A percentile compares a stretch with the other conserved stretches of the same genome.
phyloP scores from a whole-genome alignment of 2,797 vertebrate species.

The Champsocephalus esox region DNA sequence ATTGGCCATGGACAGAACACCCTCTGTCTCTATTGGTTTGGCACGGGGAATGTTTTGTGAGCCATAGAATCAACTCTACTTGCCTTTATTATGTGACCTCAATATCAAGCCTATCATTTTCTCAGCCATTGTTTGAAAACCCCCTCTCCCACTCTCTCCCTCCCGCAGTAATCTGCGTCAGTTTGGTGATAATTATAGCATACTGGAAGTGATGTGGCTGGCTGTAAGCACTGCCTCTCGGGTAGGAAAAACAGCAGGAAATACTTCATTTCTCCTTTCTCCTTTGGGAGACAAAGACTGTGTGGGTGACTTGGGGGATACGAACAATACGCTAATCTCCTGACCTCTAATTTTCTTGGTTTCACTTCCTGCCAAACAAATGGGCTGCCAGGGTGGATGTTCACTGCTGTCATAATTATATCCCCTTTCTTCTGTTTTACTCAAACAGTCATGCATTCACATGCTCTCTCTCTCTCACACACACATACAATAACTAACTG shows the following conservation, averaged over 20 bases:
- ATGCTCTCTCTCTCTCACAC: background rate
- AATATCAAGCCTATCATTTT: conserved; percentile 70
- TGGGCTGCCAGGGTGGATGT: conserved; percentile 11
- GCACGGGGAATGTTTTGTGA: conserved; percentile 33
- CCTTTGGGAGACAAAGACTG: conserved; percentile 34
- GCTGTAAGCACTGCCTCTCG: conserved; percentile 44
- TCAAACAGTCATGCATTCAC: conserved; percentile 10
- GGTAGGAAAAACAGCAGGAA: conserved; percentile 43
- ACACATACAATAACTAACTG: conserved; percentile 28
- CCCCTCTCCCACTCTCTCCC: conserved; percentile 38
- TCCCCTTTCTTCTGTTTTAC: conserved; percentile 25
- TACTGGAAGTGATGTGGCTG: conserved; percentile 70
- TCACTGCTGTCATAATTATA: conserved; percentile 28
- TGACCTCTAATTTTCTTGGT: conserved; percentile 7
- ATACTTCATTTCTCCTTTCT: conserved; percentile 46
- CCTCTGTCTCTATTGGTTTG: conserved; percentile 28
- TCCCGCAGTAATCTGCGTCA: conserved; percentile 69
- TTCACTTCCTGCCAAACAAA: conserved; percentile 39
- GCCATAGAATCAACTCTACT: conserved; percentile 61
- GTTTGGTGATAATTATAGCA: conserved; percentile 75
- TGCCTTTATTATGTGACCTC: conserved; percentile 66
- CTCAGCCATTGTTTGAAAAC: conserved; percentile 59
- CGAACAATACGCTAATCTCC: conserved; percentile 32
- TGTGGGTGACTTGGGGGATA: conserved; percentile 43
- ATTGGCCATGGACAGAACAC: conserved; percentile 44